Evolutionary conservation across 1,140 invertebrate species (phyloP).

Genomic region (Trichoplusia ni): DNA sequence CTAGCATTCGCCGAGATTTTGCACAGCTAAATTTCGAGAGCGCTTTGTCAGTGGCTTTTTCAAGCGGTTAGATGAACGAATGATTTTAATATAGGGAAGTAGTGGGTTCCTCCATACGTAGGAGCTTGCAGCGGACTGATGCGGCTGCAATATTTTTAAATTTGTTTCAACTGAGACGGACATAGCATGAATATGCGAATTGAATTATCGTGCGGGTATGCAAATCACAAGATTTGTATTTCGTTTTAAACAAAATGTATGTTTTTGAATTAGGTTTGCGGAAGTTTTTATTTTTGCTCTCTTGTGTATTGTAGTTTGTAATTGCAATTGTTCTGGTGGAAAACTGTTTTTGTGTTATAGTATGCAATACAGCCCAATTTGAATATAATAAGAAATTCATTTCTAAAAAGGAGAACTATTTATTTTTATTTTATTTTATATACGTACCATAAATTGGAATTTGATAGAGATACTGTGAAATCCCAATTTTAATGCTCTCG

Average conservation of each 20-base stretch:
- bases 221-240: constrained; percentile 16
- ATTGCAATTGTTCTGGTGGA: too few relatives aligned
- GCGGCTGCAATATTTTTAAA: constrained; percentile 32
- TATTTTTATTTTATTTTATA: too few relatives aligned
- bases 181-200: constrained; percentile 26
- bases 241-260: constrained; percentile 8
- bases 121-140: background rate
- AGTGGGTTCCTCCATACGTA: constrained; percentile 1
- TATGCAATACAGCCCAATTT: too few relatives aligned
- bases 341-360: too few relatives aligned
- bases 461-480: too few relatives aligned
- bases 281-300: too few relatives aligned
- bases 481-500: too few relatives aligned
- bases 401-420: too few relatives aligned
- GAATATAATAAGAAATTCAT: too few relatives aligned
- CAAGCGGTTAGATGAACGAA: background rate
- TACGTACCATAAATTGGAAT: too few relatives aligned
- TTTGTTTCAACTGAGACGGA: constrained; percentile 9
- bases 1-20: constrained; percentile 39
- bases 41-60: constrained; percentile 17
- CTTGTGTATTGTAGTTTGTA: too few relatives aligned
- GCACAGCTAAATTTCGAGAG: constrained; percentile 17
- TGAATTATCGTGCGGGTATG: constrained; percentile 15
- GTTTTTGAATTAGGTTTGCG: background rate
- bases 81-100: constrained; percentile 41